phyloP scores from a whole-genome alignment of 2,113 vertebrate species.

The Empidonax traillii region DNA sequence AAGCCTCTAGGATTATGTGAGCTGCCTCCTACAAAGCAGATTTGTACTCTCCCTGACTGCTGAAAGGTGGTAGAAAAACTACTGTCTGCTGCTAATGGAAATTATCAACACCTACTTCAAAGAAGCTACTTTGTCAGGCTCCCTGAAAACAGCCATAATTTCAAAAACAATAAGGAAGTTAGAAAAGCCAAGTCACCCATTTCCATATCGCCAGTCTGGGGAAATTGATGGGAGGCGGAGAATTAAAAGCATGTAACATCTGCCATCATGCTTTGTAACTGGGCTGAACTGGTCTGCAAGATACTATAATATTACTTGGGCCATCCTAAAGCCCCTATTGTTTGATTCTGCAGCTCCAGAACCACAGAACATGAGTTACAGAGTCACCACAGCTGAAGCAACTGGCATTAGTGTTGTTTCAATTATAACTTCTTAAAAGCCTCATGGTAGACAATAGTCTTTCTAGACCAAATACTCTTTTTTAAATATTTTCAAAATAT shows the following conservation, averaged over 20 bases:
- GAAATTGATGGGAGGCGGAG: not conserved
- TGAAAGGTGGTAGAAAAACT: constrained; percentile 12
- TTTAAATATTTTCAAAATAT: not conserved
- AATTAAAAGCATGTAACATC: not conserved
- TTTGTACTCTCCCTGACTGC: not conserved
- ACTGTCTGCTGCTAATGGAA: constrained; percentile 28
- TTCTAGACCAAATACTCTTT: not conserved
- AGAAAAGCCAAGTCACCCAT: not conserved
- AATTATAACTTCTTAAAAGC: not conserved
- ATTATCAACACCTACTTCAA: constrained; percentile 14
- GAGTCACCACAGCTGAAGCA: not conserved
- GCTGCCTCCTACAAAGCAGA: constrained; percentile 4
- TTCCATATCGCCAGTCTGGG: not conserved
- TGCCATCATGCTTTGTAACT: not conserved
- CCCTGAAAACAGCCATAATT: not conserved
- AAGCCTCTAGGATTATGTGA: constrained; percentile 7
- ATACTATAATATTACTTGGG: not conserved
- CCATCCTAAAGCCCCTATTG: not conserved
- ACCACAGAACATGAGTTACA: not conserved
- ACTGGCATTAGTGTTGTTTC: not conserved
- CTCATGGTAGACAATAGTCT: not conserved
- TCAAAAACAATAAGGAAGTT: not conserved
- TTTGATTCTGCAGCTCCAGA: not conserved
- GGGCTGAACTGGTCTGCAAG: not conserved
- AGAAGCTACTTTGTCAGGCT: not conserved